Conservation (phyloP, 2,888 invertebrate species). For the Andrena dorsata region DNA sequence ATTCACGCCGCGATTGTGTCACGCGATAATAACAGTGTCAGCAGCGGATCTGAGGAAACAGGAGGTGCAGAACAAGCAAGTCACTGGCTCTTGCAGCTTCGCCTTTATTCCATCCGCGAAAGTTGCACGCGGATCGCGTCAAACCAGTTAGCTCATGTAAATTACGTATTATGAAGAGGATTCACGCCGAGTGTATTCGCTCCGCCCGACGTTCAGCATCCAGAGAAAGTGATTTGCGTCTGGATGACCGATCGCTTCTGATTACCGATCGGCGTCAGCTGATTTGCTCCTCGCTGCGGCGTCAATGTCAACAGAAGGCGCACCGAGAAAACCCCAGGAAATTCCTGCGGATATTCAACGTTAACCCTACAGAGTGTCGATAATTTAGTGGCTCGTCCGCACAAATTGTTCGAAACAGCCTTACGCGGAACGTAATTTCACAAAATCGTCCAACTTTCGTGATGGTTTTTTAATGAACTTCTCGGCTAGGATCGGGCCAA, state of each 20-base stretch:
- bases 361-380: not conserved
- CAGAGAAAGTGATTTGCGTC: constrained; percentile 62
- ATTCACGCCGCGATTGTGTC: constrained; percentile 14
- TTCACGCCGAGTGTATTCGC: constrained; percentile 10
- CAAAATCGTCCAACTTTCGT: not conserved
- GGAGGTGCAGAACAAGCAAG: not conserved
- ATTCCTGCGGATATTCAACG: not conserved
- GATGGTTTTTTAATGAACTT: not conserved
- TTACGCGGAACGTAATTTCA: not conserved
- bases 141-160: constrained; percentile 47
- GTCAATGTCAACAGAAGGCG: not conserved
- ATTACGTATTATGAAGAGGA: constrained; percentile 42
- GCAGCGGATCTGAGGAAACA: constrained; percentile 7
- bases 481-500: not conserved
- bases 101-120: constrained; percentile 27
- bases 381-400: not conserved
- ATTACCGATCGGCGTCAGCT: constrained; percentile 18
- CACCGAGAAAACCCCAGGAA: not conserved
- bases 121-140: constrained; percentile 29
- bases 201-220: constrained; percentile 31
- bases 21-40: constrained; percentile 32
- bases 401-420: not conserved
- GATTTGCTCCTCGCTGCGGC: not conserved
- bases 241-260: constrained; percentile 30
- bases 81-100: constrained; percentile 14